Percentiles rank a stretch among this genome's conserved stretches.
Conservation (phyloP, 2,888 invertebrate species). For the Leucoptera coffeella region DNA sequence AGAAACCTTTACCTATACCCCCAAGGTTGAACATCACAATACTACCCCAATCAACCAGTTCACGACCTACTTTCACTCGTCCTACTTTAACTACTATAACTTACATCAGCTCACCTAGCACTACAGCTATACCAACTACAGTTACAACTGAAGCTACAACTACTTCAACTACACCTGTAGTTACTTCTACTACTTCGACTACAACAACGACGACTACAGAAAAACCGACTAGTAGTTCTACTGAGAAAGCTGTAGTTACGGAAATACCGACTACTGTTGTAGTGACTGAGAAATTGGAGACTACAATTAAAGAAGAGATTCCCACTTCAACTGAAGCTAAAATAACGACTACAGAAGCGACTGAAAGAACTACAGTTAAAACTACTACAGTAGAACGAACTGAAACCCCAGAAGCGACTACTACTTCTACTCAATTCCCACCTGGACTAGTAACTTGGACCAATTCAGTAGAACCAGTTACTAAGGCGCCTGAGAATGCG, state of each 20-base stretch:
- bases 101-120: slow-evolving; percentile 26
- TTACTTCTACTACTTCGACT: slow-evolving; percentile 11
- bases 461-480: slow-evolving; percentile 20
- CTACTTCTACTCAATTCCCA: slow-evolving; percentile 19
- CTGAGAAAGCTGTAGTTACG: background rate
- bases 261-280: background rate
- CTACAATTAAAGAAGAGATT: slow-evolving; percentile 2
- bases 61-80: slow-evolving; percentile 26
- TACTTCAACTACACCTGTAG: slow-evolving; percentile 11
- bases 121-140: slow-evolving; percentile 11
- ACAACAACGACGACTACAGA: slow-evolving; percentile 12
- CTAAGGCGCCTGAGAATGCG: slow-evolving; percentile 16
- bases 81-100: slow-evolving; percentile 25
- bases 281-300: too few species aligned
- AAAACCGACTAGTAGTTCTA: too few species aligned
- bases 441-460: slow-evolving; percentile 51
- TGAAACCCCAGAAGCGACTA: slow-evolving; percentile 11
- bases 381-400: slow-evolving; percentile 15
- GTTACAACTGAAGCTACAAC: slow-evolving; percentile 11
- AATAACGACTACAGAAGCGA: slow-evolving; percentile 10
- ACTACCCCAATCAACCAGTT: slow-evolving; percentile 32
- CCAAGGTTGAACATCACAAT: slow-evolving; percentile 41
- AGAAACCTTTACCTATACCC: slow-evolving; percentile 31
- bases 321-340: slow-evolving; percentile 11
- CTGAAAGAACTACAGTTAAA: slow-evolving; percentile 13